Evolutionary conservation across 2,113 vertebrate genomes (phyloP).

Genomic region (cattle (Bos taurus)): ARS-UCD2.0 NC_037328.1:62952001-62952500

Average conservation of each 20-base stretch:
- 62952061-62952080: constrained; percentile 52
- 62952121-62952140: constrained; percentile 46
- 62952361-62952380: neutral
- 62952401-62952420: constrained; percentile 4
- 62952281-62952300: constrained; percentile 56
- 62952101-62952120: constrained; percentile 52
- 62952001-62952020: constrained; percentile 24
- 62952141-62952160: constrained; percentile 59
- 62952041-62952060: constrained; percentile 57
- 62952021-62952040: constrained; percentile 1
- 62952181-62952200: neutral
- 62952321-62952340: constrained; percentile 54
- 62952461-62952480: constrained; percentile 1
- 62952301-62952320: constrained; percentile 3
- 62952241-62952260: constrained; percentile 57
- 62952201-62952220: constrained; percentile 58
- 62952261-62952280: constrained; percentile 72
- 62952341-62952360: constrained; percentile 17
- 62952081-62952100: constrained; percentile 58
- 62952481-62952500: neutral
- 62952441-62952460: neutral
- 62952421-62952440: constrained; percentile 27
- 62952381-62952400: neutral
- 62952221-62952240: constrained; percentile 60
- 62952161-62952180: constrained; percentile 66